A percentile compares a stretch with the other conserved stretches of the same genome.
phyloP scores from a whole-genome alignment of 1,140 invertebrate genomes.

The Saccostrea cuccullata region DNA sequence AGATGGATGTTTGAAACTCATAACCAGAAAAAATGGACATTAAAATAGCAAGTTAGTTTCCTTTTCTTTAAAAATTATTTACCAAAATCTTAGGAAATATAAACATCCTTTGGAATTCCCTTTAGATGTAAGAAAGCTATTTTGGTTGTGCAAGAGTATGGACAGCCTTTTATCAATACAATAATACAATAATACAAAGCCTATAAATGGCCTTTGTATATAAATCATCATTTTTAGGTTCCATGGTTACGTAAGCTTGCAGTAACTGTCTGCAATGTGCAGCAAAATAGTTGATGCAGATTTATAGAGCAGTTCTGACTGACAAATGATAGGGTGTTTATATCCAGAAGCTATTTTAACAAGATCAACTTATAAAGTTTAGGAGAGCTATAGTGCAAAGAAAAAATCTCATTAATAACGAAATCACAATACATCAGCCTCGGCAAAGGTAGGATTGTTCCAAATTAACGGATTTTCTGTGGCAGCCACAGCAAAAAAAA shows the following conservation, averaged over 20 bases:
- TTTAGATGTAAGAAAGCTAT: too few species aligned
- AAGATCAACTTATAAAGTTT: not conserved
- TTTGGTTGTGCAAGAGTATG: not conserved
- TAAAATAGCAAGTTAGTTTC: too few species aligned
- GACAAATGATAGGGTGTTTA: not conserved
- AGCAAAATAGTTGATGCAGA: not conserved
- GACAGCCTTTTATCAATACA: not conserved
- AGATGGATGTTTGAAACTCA: too few species aligned
- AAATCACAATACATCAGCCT: too few species aligned
- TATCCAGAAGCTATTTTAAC: not conserved
- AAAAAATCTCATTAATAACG: too few species aligned
- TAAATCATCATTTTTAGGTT: not conserved
- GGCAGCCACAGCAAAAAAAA: too few species aligned
- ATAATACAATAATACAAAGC: not conserved
- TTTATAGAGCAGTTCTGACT: not conserved
- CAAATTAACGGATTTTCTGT: too few species aligned
- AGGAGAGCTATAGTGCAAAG: not conserved
- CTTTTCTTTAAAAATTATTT: too few species aligned
- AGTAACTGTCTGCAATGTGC: not conserved
- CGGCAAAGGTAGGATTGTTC: too few species aligned
- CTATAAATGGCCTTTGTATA: not conserved
- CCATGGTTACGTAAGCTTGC: slow-evolving; percentile 13
- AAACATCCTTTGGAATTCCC: not conserved
- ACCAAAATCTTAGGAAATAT: not conserved
- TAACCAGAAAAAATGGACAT: too few species aligned